Base-by-base conservation (phyloP, 2,797 vertebrate genomes). In the Coendou prehensilis region DNA sequence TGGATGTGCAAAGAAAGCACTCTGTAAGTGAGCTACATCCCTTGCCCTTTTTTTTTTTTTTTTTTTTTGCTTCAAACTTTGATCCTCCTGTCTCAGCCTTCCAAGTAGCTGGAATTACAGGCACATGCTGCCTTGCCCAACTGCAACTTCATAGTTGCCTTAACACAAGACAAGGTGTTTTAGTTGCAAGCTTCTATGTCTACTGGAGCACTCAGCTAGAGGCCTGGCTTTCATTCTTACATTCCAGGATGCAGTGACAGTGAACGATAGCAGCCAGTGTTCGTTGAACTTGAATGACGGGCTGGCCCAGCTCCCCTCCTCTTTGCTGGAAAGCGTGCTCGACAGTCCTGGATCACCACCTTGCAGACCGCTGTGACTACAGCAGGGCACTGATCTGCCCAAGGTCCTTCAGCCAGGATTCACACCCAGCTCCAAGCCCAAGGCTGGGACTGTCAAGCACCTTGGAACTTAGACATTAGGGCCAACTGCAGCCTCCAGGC, bases 341-440 rank as follows among this genome's bases (percentile, higher is more conserved):
- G 5, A 54, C 47, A 89, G 0, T 30, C 71, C 78, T 59, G 10
- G 52, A 76, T 5, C 28, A 37, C 15, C 4, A 6, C 67, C 88
- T 89, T 45, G 52, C 11, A 73, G 41, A 86, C 26, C 7, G 45
- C 28, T 22, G 9, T 8, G 37, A 50, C 52, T 84, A 56, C 7
- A 23, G 17, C 4, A 6, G 1, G 33, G 30, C 45, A 4, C 23
- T 22, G 3, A 6, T 6, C 3, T 52, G 17, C 18, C 45, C 50
- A 45, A 10, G 15, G n/a, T 45, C 57, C 47, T 37, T 15, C 4
- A 56, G 33, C 47, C 45, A 45, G 57, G 10, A 22, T 67, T 92
- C 9, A n/a, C 0, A 0, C 4, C n/a, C 28, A 47, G 50, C 22
- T 81, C 33, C 47, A 2, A 1, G 71, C 9, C 33, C 6, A 0